Evolutionary conservation across 2,113 vertebrate genomes (phyloP), one percentile per base, ranked within the genome.

Genomic region (Mohoua ochrocephala): DNA sequence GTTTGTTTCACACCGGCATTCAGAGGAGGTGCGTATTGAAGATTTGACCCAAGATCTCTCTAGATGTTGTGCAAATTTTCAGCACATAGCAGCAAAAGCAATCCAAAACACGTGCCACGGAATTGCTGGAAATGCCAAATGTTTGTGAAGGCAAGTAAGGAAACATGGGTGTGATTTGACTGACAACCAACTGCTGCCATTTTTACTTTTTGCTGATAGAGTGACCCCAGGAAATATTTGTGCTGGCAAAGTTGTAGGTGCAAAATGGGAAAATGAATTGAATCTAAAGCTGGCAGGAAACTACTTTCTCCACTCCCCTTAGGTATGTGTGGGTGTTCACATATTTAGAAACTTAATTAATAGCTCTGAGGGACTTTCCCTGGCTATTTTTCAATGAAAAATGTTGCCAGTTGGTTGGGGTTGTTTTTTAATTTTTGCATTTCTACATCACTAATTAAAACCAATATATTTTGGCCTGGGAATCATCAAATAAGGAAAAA

Each of bases 341-440:
- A 89, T 95, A 95, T 97, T 95, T 97, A 97, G 95, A 95, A 96
- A 92, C 24, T 84, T 95, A 96, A 96, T 97, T 97, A 96, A 95
- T 93, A 93, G 89, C 91, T 92, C 76, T 87, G 49, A n/a, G 94
- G 93, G 94, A 91, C 84, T 94, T 95, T 92, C 83, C 88, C 60
- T 94, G 83, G 92, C 68, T 93, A 78, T 67, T 92, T 97, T 91
- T 92, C 88, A 94, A 86, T 60, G 30, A 60, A 83, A 50, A 85
- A 88, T 20, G 2, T 60, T 95, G 91, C 86, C 88, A 91, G 76
- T 64, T 87, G 27, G 57, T 39, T 87, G 4, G 33, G 49, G 37
- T 73, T 59, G 18, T 33, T 59, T 47, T 64, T 44, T 3, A 17
- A 42, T 23, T 84, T 87, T 56, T 63, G 5, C 23, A 54, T 85